phyloP scores from a whole-genome alignment of 2,797 vertebrate genomes.

The Scomberomorus guttatus region DNA sequence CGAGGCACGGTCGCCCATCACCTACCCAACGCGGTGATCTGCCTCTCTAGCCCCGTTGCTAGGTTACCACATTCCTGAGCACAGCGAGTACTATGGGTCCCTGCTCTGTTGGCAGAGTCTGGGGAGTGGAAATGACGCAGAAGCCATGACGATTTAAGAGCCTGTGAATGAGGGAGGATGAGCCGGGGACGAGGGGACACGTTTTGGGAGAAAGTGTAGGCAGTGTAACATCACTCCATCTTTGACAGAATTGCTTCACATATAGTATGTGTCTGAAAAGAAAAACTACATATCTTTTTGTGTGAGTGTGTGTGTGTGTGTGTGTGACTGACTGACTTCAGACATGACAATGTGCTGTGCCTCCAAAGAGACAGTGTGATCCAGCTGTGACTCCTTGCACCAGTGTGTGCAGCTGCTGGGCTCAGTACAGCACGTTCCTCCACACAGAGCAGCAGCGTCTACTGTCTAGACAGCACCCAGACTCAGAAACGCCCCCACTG shows the following conservation, averaged over 20 bases:
- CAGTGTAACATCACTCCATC: not conserved
- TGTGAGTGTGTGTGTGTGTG: conserved; percentile 5
- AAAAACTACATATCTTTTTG: not conserved
- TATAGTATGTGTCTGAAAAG: not conserved
- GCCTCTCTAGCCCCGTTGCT: conserved; percentile 65
- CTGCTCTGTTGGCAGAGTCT: conserved; percentile 23
- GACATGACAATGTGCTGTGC: conserved; percentile 4
- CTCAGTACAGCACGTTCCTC: conserved; percentile 41
- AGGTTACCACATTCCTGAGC: conserved; percentile 69
- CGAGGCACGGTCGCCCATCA: conserved; percentile 32
- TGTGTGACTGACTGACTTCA: conserved; percentile 3
- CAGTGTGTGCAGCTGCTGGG: conserved; percentile 31
- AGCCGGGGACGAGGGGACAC: not conserved
- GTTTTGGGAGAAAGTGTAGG: not conserved
- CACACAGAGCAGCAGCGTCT: conserved; percentile 19
- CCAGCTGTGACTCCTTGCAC: conserved; percentile 36
- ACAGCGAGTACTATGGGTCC: conserved; percentile 27
- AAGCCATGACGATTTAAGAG: conserved; percentile 14
- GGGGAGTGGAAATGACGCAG: conserved; percentile 25
- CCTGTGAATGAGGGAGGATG: conserved; percentile 25
- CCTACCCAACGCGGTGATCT: conserved; percentile 35
- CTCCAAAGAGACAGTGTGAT: conserved; percentile 25
- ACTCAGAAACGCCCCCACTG: conserved; percentile 27
- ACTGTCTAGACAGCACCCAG: conserved; percentile 53
- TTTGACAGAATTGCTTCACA: conserved; percentile 1